Percentiles rank a stretch among this genome's conserved stretches.
Conservation (phyloP, 1,140 invertebrate species). For the Acromyrmex echinatior region DNA sequence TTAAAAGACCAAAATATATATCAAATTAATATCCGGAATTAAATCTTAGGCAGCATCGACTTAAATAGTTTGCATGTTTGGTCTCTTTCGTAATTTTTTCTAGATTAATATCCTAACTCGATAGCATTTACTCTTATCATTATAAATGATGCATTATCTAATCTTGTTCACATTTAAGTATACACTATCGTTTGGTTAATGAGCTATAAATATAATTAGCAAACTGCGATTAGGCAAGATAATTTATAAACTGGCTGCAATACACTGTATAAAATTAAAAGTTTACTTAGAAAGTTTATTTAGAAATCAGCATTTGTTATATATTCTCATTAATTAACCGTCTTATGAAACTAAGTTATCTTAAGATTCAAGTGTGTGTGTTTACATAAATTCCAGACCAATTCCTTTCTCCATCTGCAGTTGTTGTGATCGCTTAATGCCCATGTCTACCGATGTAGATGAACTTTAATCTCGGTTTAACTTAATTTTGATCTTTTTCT, state of each 20-base stretch:
- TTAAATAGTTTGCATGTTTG: not conserved
- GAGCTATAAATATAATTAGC: conserved; percentile 60
- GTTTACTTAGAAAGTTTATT: not conserved
- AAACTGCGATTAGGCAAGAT: not conserved
- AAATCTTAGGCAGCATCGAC: too few species aligned
- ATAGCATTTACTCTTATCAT: conserved; percentile 22
- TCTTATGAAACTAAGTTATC: not conserved
- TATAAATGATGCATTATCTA: not conserved
- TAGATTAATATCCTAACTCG: not conserved
- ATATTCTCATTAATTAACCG: not conserved
- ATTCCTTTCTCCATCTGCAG: too few species aligned
- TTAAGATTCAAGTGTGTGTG: not conserved
- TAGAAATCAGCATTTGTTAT: not conserved
- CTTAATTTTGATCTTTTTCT: too few species aligned
- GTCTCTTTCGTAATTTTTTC: not conserved
- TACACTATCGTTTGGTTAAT: conserved; percentile 40
- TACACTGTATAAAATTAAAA: not conserved
- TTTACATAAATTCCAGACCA: not conserved
- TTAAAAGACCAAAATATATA: too few species aligned
- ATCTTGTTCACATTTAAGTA: not conserved
- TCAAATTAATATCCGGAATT: too few species aligned
- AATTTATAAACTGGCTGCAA: not conserved
- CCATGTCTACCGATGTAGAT: too few species aligned
- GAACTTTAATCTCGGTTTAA: too few species aligned
- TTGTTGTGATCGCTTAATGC: too few species aligned